Evolutionary conservation across 2,113 vertebrate species (phyloP).

Genomic region (Cryptomyrus ogoouensis): DNA sequence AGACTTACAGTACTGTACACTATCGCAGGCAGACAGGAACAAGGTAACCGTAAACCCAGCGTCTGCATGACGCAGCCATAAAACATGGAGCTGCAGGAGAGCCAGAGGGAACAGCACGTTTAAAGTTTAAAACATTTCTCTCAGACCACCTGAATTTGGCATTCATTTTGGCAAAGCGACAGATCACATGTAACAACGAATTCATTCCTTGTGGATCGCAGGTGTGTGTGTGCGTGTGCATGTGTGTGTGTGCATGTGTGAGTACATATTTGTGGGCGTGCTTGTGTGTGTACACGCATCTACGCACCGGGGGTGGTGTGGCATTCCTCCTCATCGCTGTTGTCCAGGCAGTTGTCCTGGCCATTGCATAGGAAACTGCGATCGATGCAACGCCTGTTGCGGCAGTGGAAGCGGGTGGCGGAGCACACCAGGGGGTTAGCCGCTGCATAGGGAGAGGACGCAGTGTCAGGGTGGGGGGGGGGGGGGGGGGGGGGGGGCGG

Average conservation of each 20-base stretch:
- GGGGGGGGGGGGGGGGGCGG: no score
- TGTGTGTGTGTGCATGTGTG: neutral
- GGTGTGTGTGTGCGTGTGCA: neutral
- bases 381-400: slow-evolving; percentile 89
- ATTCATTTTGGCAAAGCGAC: neutral
- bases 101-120: neutral
- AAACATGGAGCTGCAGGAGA: neutral
- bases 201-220: neutral
- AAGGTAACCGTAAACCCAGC: neutral
- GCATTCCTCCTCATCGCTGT: slow-evolving; percentile 90
- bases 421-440: slow-evolving; percentile 89
- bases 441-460: slow-evolving; percentile 51
- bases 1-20: neutral
- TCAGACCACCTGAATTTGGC: neutral
- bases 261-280: neutral
- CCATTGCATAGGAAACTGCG: slow-evolving; percentile 94
- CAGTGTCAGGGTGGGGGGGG: neutral
- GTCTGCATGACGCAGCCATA: neutral
- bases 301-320: slow-evolving; percentile 79
- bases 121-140: neutral
- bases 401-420: slow-evolving; percentile 87
- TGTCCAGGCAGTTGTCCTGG: slow-evolving; percentile 91
- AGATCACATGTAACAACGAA: neutral
- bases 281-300: neutral
- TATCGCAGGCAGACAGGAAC: neutral